Percentiles rank a stretch among this genome's conserved stretches.
These are phyloP conservation scores for Stegostoma tigrinum DNA, from an alignment of 2,113 vertebrate genomes.

Conservation along the genomic window DNA sequence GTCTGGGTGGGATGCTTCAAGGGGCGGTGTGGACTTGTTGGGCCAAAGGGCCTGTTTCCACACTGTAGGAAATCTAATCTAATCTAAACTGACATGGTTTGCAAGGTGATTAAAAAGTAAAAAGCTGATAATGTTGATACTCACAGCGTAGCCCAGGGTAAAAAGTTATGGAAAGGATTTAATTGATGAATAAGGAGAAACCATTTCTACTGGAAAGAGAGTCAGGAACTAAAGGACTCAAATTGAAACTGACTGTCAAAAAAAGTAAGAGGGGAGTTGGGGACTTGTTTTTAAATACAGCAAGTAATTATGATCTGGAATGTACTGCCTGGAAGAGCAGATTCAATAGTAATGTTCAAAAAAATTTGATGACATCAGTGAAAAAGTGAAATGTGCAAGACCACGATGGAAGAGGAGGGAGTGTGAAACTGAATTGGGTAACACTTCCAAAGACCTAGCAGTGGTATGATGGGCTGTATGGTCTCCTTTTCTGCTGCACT, in stretches of 20 bases:
- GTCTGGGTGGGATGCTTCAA: too few species aligned
- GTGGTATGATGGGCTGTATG: neutral
- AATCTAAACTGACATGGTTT: neutral
- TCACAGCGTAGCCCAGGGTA: neutral
- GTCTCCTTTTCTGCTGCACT: neutral
- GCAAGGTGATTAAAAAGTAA: neutral
- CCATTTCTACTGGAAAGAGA: neutral
- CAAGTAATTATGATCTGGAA: neutral
- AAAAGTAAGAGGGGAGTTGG: neutral
- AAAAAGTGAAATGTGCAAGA: neutral
- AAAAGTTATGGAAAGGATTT: neutral
- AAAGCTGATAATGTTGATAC: neutral
- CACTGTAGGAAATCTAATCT: too few species aligned
- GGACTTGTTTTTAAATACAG: neutral
- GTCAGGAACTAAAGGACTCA: neutral
- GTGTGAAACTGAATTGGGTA: neutral
- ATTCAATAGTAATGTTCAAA: neutral
- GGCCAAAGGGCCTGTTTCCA: too few species aligned
- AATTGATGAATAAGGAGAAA: neutral
- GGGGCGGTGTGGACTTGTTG: too few species aligned
- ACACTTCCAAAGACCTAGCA: neutral
- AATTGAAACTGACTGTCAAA: neutral
- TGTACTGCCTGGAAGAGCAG: neutral
- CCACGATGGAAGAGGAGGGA: neutral
- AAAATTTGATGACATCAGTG: neutral